Evolutionary conservation across 2,797 vertebrate genomes (phyloP).

Genomic region (Alcedo atthis): DNA sequence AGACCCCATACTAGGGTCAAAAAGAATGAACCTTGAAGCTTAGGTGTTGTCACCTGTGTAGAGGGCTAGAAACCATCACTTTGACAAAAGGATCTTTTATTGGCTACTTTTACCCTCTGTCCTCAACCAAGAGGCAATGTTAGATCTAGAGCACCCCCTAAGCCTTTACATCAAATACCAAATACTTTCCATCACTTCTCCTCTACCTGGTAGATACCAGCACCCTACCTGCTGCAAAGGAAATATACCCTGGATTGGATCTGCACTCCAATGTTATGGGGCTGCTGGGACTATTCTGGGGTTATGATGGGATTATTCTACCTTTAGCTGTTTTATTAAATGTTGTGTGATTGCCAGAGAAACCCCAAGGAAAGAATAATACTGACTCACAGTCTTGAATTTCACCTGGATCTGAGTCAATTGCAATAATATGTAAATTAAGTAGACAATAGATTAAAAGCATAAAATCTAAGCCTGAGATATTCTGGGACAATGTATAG

Average conservation of each 20-base stretch:
- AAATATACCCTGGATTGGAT: background rate
- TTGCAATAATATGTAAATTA: background rate
- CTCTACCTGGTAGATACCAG: background rate
- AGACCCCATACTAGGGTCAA: background rate
- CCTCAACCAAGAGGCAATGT: background rate
- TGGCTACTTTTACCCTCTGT: background rate
- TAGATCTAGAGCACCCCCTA: background rate
- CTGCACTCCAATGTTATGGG: background rate
- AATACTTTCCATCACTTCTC: background rate
- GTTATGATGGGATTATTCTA: constrained; percentile 13
- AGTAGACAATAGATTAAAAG: background rate
- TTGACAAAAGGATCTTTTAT: background rate
- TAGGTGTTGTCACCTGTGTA: background rate
- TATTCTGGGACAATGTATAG: background rate
- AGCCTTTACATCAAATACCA: background rate
- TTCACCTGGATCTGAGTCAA: background rate
- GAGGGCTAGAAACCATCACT: background rate
- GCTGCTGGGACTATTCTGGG: background rate
- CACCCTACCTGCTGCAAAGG: background rate
- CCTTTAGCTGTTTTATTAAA: constrained; percentile 15
- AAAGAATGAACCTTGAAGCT: background rate
- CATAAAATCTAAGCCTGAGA: background rate
- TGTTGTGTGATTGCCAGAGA: background rate
- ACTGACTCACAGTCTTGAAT: background rate
- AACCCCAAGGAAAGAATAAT: background rate